Evolutionary conservation across 1,140 invertebrate genomes (phyloP).

Genomic region (Catajapyx aquilonaris): DNA sequence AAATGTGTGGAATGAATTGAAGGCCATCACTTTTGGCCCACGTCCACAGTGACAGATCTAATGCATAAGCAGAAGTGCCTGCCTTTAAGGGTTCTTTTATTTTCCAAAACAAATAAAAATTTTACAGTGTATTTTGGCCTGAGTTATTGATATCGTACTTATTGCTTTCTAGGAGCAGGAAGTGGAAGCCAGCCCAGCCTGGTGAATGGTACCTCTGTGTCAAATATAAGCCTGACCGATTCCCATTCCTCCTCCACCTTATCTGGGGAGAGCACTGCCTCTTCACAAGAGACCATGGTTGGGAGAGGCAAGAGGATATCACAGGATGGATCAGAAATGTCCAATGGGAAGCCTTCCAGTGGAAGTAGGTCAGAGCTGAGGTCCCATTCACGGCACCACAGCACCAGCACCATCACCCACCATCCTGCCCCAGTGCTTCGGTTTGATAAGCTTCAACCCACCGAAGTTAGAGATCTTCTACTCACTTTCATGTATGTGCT

Average conservation of each 20-base stretch:
- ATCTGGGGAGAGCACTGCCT: too few species aligned
- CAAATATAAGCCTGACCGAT: too few species aligned
- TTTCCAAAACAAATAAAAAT: neutral
- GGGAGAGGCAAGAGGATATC: too few species aligned
- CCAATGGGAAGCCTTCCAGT: neutral
- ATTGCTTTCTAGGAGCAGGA: too few species aligned
- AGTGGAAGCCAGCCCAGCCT: too few species aligned
- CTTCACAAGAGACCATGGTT: too few species aligned
- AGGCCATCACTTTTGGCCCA: too few species aligned
- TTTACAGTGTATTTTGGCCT: neutral
- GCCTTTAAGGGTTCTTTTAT: neutral
- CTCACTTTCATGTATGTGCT: conserved; percentile 77
- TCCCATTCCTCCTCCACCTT: conserved; percentile 25
- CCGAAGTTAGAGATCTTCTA: conserved; percentile 70
- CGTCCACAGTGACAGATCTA: too few species aligned
- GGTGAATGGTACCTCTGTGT: conserved; percentile 17
- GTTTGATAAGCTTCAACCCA: conserved; percentile 49
- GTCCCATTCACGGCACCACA: conserved; percentile 26
- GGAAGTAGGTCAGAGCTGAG: conserved; percentile 32
- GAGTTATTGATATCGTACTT: too few species aligned
- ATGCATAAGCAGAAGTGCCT: conserved; percentile 1
- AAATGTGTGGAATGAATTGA: too few species aligned
- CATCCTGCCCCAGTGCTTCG: conserved; percentile 17
- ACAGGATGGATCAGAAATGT: too few species aligned
- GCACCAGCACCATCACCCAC: too few species aligned